phyloP scores from a whole-genome alignment of 2,113 vertebrate genomes.

The Fulica atra region DNA sequence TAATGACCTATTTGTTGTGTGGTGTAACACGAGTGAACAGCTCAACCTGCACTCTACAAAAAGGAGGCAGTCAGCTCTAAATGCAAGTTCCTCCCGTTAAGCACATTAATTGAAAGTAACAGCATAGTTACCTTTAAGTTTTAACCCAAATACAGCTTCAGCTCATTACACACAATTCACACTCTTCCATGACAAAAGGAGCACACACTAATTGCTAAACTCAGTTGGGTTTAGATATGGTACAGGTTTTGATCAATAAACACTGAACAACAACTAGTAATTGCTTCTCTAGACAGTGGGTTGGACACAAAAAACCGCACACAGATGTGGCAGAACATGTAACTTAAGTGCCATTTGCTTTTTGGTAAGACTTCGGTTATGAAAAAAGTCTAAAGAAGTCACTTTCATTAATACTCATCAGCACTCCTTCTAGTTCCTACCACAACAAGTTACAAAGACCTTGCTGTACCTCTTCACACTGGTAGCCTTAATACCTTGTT shows the following conservation, averaged over 20 bases:
- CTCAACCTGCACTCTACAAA: neutral
- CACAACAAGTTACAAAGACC: neutral
- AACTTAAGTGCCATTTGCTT: neutral
- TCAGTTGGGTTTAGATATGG: neutral
- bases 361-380: neutral
- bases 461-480: neutral
- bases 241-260: neutral
- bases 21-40: neutral
- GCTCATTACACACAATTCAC: neutral
- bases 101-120: neutral
- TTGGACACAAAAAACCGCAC: neutral
- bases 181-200: neutral
- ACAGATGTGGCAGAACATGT: neutral
- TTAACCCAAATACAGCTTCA: neutral
- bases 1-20: conserved; percentile 6
- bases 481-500: neutral
- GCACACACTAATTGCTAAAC: neutral
- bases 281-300: neutral
- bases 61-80: neutral
- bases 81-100: neutral
- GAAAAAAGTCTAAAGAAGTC: neutral
- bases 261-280: neutral
- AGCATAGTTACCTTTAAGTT: neutral
- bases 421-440: neutral
- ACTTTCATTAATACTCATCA: neutral